A percentile compares a stretch with the other conserved stretches of the same genome.
Conservation (phyloP, 1,140 invertebrate genomes). For the Drosophila jambulina region DNA sequence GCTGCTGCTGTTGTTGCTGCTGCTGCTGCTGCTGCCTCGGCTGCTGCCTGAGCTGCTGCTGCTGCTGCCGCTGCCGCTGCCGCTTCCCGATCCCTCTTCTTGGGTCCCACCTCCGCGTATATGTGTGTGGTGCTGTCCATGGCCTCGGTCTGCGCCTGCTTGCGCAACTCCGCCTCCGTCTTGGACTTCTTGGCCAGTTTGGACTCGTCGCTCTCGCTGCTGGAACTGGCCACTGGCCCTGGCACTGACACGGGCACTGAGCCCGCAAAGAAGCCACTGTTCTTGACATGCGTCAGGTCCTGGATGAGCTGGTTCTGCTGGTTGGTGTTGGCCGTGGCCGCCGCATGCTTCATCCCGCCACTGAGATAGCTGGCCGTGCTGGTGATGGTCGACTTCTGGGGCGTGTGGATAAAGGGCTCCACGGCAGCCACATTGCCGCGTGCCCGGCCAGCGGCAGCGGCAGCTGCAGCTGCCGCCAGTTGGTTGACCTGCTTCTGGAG, state of each 20-base stretch:
- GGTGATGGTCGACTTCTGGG: conserved; percentile 86
- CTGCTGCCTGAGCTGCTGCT: conserved; percentile 53
- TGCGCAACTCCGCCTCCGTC: conserved; percentile 57
- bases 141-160: conserved; percentile 63
- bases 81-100: conserved; percentile 75
- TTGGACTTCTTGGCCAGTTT: conserved; percentile 80
- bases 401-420: conserved; percentile 95
- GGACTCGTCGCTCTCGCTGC: conserved; percentile 81
- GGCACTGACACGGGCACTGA: conserved; percentile 34
- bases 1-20: conserved; percentile 57
- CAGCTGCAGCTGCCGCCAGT: conserved; percentile 66
- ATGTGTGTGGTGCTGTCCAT: conserved; percentile 82
- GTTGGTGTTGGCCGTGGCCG: conserved; percentile 78
- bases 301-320: conserved; percentile 82
- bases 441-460: conserved; percentile 68
- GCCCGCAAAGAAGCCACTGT: conserved; percentile 56
- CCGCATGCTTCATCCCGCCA: conserved; percentile 74
- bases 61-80: conserved; percentile 69
- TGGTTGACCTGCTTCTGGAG: conserved; percentile 80
- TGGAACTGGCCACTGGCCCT: conserved; percentile 21
- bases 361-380: conserved; percentile 67
- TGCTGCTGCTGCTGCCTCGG: conserved; percentile 42
- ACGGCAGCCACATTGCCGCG: conserved; percentile 92
- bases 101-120: conserved; percentile 80
- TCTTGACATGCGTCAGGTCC: conserved; percentile 77